Evolutionary conservation across 92 coral and sea anemone genomes (phyloP).

Genomic region (Epizoanthus scotinus): DNA sequence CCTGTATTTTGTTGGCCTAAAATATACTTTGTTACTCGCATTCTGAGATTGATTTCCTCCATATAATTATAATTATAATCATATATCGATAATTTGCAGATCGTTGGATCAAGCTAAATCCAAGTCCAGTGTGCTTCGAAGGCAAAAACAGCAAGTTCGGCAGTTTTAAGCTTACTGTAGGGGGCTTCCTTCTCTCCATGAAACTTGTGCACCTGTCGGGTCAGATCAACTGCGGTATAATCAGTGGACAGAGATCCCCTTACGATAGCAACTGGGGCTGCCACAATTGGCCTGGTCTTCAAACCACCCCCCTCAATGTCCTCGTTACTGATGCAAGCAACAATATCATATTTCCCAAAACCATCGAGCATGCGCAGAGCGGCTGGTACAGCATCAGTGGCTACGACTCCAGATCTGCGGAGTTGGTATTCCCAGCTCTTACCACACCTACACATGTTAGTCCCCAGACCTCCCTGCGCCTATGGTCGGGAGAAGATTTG

Average conservation of each 20-base stretch:
- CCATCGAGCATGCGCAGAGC: neutral
- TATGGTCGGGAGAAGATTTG: constrained; percentile 76
- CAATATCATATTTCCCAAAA: constrained; percentile 35
- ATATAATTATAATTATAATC: neutral
- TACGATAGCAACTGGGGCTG: constrained; percentile 45
- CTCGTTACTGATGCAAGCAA: constrained; percentile 32
- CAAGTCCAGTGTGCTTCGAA: constrained; percentile 31
- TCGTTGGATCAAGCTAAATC: constrained; percentile 39
- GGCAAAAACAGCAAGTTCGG: constrained; percentile 36
- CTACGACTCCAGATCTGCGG: neutral
- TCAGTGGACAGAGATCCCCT: constrained; percentile 2
- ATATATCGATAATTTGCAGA: constrained; percentile 1
- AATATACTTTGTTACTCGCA: neutral
- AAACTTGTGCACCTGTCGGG: constrained; percentile 46
- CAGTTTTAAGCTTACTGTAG: constrained; percentile 1
- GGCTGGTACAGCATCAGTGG: constrained; percentile 15
- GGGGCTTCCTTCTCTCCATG: constrained; percentile 36
- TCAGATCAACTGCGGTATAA: constrained; percentile 33
- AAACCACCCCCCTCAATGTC: constrained; percentile 27
- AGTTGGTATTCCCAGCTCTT: constrained; percentile 3
- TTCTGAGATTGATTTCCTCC: neutral
- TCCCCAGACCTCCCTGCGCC: constrained; percentile 1
- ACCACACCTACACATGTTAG: neutral
- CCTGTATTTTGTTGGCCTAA: too few species aligned
- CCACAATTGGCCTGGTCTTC: constrained; percentile 32